phyloP scores from a whole-genome alignment of 2,888 invertebrate genomes.

The Abscondita cerata region DNA sequence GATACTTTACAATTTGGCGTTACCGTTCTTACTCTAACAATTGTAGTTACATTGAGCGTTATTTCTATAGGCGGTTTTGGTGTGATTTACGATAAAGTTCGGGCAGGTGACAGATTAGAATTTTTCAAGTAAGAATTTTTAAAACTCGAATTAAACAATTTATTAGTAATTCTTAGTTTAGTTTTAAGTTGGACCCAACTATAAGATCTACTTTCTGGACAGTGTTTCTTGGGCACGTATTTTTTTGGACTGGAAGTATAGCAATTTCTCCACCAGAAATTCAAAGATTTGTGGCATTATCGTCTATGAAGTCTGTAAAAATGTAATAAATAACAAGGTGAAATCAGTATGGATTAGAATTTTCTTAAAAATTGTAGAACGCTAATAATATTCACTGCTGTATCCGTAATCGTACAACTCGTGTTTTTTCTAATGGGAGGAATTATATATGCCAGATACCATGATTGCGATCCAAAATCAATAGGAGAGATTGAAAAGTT shows the following conservation, averaged over 20 bases:
- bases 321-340: conserved; percentile 45
- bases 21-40: no score
- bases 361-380: no score
- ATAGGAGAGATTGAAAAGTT: conserved; percentile 63
- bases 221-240: conserved; percentile 63
- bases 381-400: neutral
- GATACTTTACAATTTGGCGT: conserved; percentile 67
- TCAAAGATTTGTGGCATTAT: conserved; percentile 66
- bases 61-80: no score
- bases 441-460: conserved; percentile 68
- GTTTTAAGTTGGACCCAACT: no score
- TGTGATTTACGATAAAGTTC: no score
- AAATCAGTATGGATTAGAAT: no score
- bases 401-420: neutral
- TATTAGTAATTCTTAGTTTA: no score
- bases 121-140: no score
- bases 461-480: conserved; percentile 68
- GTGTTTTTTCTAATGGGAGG: conserved; percentile 58
- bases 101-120: no score
- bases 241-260: conserved; percentile 63
- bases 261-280: conserved; percentile 65
- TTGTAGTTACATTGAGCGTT: no score
- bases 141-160: no score
- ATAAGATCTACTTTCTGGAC: conserved; percentile 67
- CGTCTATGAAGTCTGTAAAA: conserved; percentile 63